Base-by-base conservation (phyloP, 1,140 invertebrate genomes). In the Lordiphosa mommai region DNA sequence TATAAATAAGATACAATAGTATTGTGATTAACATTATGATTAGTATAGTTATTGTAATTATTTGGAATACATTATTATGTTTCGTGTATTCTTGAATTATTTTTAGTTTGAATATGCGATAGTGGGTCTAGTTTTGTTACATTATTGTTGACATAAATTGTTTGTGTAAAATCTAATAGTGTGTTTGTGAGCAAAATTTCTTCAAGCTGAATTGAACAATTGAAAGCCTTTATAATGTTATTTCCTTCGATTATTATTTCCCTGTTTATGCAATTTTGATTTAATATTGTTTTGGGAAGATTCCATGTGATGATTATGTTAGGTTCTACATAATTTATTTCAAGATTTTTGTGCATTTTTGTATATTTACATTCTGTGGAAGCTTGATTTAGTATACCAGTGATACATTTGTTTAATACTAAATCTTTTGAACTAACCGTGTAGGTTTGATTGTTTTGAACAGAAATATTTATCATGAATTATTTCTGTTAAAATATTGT, bases 231-330 rank as follows among this genome's bases (percentile, higher is more conserved):
- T 20, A 20, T 20, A 20, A 20, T 20, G 20, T 20, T 20, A 4
- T 20, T 20, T 20, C 20, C 20, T 20, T 36, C 33, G 13, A 36
- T 36, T 36, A 36, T 36, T 36, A 36, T 36, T 36, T 36, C 33
- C n/a, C 13, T 36, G 33, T 36, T 36, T 36, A 36, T 13, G 13
- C 33, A 36, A 36, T 36, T 13, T 36, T 36, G 33, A 36, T 4
- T 36, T 36, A 36, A 36, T 36, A 36, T 36, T 36, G 33, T 4
- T 36, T 36, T 36, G 13, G 33, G 33, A n/a, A 36, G 13, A 36
- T 36, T 36, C 33, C 33, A 36, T 10, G 33, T 36, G n/a, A 36
- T 13, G 7, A 36, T 36, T n/a, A 36, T 36, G 13, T 36, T 20
- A 4, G 20, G 20, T 20, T 20, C 20, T 20, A 20, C 4, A 20